Evolutionary conservation across 2,888 invertebrate genomes (phyloP), one percentile per base, ranked within the genome.

Genomic region (Brassicogethes aeneus): DNA sequence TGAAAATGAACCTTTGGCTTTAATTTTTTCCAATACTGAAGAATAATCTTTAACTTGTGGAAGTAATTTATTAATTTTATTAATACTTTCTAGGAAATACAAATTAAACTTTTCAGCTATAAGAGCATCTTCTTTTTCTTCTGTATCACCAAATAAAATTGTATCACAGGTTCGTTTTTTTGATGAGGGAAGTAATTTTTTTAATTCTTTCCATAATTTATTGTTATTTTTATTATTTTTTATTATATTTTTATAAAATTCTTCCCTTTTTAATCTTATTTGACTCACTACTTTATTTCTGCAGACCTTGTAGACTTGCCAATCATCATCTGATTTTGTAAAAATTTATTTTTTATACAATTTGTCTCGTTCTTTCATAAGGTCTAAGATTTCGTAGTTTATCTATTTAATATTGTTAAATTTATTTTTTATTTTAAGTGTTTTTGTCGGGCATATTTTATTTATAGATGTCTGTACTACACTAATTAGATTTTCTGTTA

Each of bases 191-290:
- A 23, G 23, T 23, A 23, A 10, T 23, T 23, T 23, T 23, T 23
- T 23, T 23, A 23, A 23, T n/a, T n/a, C n/a, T n/a, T n/a, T n/a
- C n/a, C n/a, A n/a, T n/a, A n/a, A n/a, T n/a, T n/a, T n/a, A n/a
- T 23, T 23, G 23, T 23, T 23, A 23, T 23, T 23, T 23, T 23
- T 23, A 23, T 23, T 23, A 23, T 23, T 23, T 23, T 23, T 23
- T 23, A 23, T 23, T 23, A 23, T 23, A 23, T 23, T 23, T 23
- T 23, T 23, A 23, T 23, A 23, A 23, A 7, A 23, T 23, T 23
- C 23, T 23, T 23, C 23, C 10, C 10, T 23, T 23, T 23, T 23
- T 23, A 23, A 23, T 23, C 23, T 5, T 7, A 23, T 23, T 23
- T 23, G 23, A 23, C 23, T n/a, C n/a, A n/a, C n/a, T n/a, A n/a